A percentile compares a stretch with the other conserved stretches of the same genome.
Conservation (phyloP, 1,140 invertebrate species). For the Macrobrachium nipponense region DNA sequence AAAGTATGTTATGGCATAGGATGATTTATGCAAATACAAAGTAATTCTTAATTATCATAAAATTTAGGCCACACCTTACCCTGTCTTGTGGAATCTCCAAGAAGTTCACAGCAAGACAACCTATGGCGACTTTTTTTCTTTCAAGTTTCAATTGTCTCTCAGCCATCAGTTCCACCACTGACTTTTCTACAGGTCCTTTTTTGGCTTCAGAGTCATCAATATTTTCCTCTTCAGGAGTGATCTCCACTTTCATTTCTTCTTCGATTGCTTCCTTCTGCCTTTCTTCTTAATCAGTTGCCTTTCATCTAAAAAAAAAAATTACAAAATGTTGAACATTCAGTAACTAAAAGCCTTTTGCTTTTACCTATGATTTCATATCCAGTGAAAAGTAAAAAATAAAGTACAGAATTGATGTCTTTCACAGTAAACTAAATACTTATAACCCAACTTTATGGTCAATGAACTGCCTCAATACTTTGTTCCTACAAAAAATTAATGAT, state of each 20-base stretch:
- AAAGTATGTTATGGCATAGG: background rate
- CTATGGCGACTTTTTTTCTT: slow-evolving; percentile 85
- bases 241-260: background rate
- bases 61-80: slow-evolving; percentile 67
- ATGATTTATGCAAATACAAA: too few relatives aligned
- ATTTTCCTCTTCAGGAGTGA: background rate
- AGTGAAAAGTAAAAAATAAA: too few relatives aligned
- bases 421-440: too few relatives aligned
- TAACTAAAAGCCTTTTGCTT: too few relatives aligned
- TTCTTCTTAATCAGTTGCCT: background rate
- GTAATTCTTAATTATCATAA: background rate
- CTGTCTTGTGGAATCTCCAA: slow-evolving; percentile 86
- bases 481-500: too few relatives aligned
- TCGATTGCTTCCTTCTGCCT: background rate
- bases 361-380: too few relatives aligned
- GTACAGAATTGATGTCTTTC: too few relatives aligned
- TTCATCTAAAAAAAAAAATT: background rate
- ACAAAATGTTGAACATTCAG: too few relatives aligned
- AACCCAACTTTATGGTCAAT: too few relatives aligned
- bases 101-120: slow-evolving; percentile 81
- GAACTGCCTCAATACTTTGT: too few relatives aligned
- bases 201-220: background rate
- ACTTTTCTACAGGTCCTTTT: background rate
- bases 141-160: slow-evolving; percentile 79
- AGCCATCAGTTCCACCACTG: slow-evolving; percentile 75